Evolutionary conservation across 2,113 vertebrate genomes (phyloP), one percentile per base, ranked within the genome.

Genomic region (Gavialis gangeticus): DNA sequence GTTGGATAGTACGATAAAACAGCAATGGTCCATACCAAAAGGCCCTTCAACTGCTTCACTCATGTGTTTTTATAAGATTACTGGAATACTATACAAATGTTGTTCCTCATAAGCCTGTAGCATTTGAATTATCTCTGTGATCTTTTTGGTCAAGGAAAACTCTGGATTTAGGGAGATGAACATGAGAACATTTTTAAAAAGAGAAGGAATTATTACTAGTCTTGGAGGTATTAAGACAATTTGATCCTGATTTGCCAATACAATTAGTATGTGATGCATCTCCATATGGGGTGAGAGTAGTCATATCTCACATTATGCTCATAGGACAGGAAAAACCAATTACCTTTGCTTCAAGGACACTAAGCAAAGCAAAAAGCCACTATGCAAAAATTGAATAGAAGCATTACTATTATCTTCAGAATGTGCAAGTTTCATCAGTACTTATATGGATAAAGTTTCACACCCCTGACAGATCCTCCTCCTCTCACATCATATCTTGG

Each of bases 311-410:
- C 59, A 89, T 96, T 89, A 93, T 92, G 84, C 46, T 96, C 86
- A 90, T 63, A 89, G 67, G 66, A 93, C 91, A 96, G 82, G 93
- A 95, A 91, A 98, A 96, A 92, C 6, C 93, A 88, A 96, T 97
- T 94, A 96, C 94, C 82, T 96, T 97, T 93, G 87, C 90, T 95
- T 96, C 94, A 94, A 95, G 95, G 91, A 96, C 95, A 90, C 67
- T 82, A 88, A 96, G 91, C 84, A 97, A 95, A 88, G 89, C 94
- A 94, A 87, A 97, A 95, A 86, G 25, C 19, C 80, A 82, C 69
- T 97, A 79, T 88, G 57, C 84, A 83, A 84, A 92, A 94, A 94
- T 28, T 75, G 88, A 97, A 93, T 69, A 34, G 83, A 89, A 97
- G 34, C 62, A 79, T 94, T 88, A 84, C 27, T 28, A 95, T 96